These are phyloP conservation scores for Coreoperca whiteheadi DNA, from an alignment of 2,113 vertebrate genomes.

Conservation along the genomic window DNA sequence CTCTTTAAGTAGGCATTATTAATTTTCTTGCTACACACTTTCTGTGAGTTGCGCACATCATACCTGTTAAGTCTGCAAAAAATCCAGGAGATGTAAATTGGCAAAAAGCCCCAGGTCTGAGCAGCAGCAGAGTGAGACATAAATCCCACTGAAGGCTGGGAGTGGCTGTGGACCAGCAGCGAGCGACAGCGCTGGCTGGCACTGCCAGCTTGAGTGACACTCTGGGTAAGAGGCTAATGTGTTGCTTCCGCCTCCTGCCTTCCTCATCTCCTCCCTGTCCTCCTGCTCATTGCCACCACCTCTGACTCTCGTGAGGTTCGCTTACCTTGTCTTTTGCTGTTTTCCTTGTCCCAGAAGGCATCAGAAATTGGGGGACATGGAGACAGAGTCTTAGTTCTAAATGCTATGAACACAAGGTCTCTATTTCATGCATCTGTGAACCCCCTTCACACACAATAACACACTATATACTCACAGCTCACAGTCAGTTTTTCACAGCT, in stretches of 20 bases:
- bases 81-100: constrained; percentile 26
- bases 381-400: constrained; percentile 68
- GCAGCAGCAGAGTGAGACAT: constrained; percentile 42
- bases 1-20: neutral
- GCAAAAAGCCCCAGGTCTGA: constrained; percentile 33
- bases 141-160: constrained; percentile 53
- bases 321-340: constrained; percentile 20
- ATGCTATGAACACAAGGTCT: constrained; percentile 61
- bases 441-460: constrained; percentile 49
- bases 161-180: constrained; percentile 49
- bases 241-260: constrained; percentile 58
- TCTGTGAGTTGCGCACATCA: constrained; percentile 21
- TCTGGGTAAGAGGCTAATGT: constrained; percentile 64
- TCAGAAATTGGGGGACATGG: constrained; percentile 38
- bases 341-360: constrained; percentile 35
- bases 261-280: constrained; percentile 42
- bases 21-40: neutral
- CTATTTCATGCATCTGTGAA: constrained; percentile 69
- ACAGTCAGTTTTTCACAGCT: constrained; percentile 56
- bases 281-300: constrained; percentile 30
- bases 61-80: constrained; percentile 27
- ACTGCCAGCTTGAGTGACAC: constrained; percentile 64
- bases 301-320: constrained; percentile 33
- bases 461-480: constrained; percentile 45
- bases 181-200: constrained; percentile 27